Base-by-base conservation (phyloP, 2,888 invertebrate species). In the Lucinisca nassula region DNA sequence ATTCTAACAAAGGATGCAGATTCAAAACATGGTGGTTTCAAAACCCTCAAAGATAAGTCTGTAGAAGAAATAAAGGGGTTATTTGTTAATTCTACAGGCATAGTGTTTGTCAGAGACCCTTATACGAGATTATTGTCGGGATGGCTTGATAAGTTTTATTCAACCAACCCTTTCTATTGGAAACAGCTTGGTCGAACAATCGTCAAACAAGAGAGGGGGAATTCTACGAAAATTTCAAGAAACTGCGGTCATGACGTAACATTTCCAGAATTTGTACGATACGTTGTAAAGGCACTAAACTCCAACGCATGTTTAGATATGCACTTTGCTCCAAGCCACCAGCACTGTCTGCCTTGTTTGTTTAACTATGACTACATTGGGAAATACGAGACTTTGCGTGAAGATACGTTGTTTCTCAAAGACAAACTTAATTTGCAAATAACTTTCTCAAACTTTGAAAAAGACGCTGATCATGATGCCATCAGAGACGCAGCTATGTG, bases 141-240 rank as follows among this genome's bases (percentile, higher is more conserved):
- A 12, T 84, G 83, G 83, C 55, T 84, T 30, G 83, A 84, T 79
- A 84, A 84, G 74, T 67, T 84, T 38, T 84, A 84, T 67, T 84
- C 83, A 10, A 49, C 74, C 0, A 84, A 79, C 30, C 30, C n/a
- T n/a, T 45, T 49, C 3, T 84, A 74, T 35, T 84, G 83, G 83
- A 61, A 32, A 21, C 45, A 49, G n/a, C 37, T 70, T 21, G 77
- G 72, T 12, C 8, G 49, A 27, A 55, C 30, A 14, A 70, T 83
- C 32, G 72, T 55, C 0, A 55, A 38, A 32, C 51, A 58, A 10
- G 58, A 55, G 55, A 8, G 55, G 21, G 21, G 21, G 24, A 32
- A 1, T 0, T 0, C 0, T 27, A 14, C 27, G 27, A 14, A 1
- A 24, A 14, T 21, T 17, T 6, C 4, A 17, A 58, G 8, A 4